Percentiles rank a stretch among this genome's conserved stretches.
phyloP scores from a whole-genome alignment of 2,113 vertebrate species.

The Sisor rabdophorus region DNA sequence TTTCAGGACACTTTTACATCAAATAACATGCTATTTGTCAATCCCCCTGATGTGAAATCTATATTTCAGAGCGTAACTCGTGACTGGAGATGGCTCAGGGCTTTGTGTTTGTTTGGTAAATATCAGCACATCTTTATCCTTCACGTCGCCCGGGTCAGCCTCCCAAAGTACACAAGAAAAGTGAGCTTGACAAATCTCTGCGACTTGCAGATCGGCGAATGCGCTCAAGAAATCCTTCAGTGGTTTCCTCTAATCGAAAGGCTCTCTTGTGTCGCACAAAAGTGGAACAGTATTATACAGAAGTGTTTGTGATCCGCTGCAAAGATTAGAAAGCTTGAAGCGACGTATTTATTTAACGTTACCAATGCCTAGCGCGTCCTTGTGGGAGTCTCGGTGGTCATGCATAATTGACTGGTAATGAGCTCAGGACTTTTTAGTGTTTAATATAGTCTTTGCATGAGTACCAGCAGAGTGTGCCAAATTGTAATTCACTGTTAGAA shows the following conservation, averaged over 20 bases:
- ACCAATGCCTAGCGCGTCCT: conserved; percentile 33
- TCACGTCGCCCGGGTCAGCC: background rate
- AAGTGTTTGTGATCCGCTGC: conserved; percentile 9
- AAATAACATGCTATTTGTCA: conserved; percentile 1
- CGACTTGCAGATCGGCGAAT: background rate
- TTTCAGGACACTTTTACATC: conserved; percentile 1
- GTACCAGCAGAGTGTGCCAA: too few species aligned
- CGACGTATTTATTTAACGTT: conserved; percentile 27
- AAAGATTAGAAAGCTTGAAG: conserved; percentile 5
- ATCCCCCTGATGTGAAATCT: conserved; percentile 42
- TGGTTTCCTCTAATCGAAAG: background rate
- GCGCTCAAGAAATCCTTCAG: background rate
- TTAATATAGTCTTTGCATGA: conserved; percentile 43
- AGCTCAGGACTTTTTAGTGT: conserved; percentile 58
- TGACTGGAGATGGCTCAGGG: conserved; percentile 33
- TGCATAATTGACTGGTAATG: conserved; percentile 60
- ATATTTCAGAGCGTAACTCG: conserved; percentile 40
- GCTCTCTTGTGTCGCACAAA: background rate
- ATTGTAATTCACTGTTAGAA: conserved; percentile 53
- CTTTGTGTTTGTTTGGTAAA: conserved; percentile 40
- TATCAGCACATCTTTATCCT: background rate
- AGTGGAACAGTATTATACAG: conserved; percentile 12
- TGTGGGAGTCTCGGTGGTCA: conserved; percentile 34
- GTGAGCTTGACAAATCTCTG: conserved; percentile 2
- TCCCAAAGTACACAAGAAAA: background rate